These are phyloP conservation scores for Callaeas wilsoni DNA, from an alignment of 2,113 vertebrate species.

Conservation along the genomic window DNA sequence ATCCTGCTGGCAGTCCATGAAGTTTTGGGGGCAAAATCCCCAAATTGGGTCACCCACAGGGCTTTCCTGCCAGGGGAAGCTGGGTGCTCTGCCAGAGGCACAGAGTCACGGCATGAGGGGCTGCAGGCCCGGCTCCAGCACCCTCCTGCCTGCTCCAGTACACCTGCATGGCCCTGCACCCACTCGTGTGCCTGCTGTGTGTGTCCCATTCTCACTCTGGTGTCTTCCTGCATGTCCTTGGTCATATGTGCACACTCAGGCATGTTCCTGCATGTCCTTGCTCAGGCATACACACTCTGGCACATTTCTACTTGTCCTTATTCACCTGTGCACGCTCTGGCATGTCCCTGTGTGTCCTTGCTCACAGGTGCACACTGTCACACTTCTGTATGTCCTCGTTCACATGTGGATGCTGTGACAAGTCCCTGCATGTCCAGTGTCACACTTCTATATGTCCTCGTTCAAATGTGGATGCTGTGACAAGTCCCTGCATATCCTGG, in stretches of 20 bases:
- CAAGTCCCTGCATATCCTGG: not conserved
- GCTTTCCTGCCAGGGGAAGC: not conserved
- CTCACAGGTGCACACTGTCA: not conserved
- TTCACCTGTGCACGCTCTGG: not conserved
- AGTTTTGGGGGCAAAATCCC: not conserved
- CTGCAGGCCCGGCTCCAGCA: not conserved
- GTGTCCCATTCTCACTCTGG: accelerated
- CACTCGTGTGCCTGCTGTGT: accelerated
- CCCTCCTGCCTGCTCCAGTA: not conserved
- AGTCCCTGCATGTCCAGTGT: not conserved
- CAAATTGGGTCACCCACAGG: not conserved
- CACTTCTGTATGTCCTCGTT: not conserved
- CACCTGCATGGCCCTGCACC: not conserved
- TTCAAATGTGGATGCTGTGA: not conserved
- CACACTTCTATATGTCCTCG: not conserved
- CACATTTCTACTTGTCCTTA: not conserved
- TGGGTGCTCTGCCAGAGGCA: not conserved
- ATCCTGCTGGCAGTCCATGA: not conserved
- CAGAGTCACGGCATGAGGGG: accelerated
- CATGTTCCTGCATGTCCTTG: not conserved
- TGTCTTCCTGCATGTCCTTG: not conserved
- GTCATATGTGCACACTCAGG: no score
- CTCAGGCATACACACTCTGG: no score
- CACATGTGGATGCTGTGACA: not conserved
- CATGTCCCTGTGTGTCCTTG: not conserved